phyloP scores from a whole-genome alignment of 2,797 vertebrate genomes.

The Luscinia megarhynchos region DNA sequence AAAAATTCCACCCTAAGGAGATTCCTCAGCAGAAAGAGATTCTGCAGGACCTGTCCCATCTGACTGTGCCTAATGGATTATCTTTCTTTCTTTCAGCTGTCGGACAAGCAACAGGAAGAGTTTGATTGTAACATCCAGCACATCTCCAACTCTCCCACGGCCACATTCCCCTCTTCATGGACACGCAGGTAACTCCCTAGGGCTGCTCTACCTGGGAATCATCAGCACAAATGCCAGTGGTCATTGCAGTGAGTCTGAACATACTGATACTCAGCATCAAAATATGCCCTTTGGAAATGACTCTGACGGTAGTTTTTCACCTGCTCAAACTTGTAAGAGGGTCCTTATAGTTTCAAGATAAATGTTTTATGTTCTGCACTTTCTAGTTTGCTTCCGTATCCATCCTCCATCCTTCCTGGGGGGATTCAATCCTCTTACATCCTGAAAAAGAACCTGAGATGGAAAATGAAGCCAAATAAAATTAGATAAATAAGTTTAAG shows the following conservation, averaged over 20 bases:
- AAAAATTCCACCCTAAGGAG: not conserved
- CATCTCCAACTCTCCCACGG: slow-evolving; percentile 92
- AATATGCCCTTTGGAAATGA: not conserved
- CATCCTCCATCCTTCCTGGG: not conserved
- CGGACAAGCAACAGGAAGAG: slow-evolving; percentile 97
- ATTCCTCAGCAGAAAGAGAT: not conserved
- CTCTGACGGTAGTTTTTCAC: not conserved
- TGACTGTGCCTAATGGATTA: not conserved
- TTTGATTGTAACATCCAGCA: slow-evolving; percentile 95
- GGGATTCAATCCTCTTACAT: not conserved
- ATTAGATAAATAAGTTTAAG: not conserved
- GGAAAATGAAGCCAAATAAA: not conserved
- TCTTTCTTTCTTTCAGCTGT: slow-evolving; percentile 84
- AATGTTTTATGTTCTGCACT: not conserved
- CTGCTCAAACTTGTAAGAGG: not conserved
- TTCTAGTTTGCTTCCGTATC: not conserved
- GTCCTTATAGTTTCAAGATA: not conserved
- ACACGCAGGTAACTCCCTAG: slow-evolving; percentile 86
- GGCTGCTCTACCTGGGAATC: not conserved
- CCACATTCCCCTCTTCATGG: slow-evolving; percentile 96
- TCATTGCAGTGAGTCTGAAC: not conserved
- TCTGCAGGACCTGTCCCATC: not conserved
- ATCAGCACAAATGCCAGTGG: not conserved
- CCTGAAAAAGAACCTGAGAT: not conserved
- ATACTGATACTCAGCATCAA: not conserved